A percentile compares a stretch with the other conserved stretches of the same genome.
These are phyloP conservation scores for Parascotia fuliginaria DNA, from an alignment of 2,888 invertebrate species.

Conservation along the genomic window DNA sequence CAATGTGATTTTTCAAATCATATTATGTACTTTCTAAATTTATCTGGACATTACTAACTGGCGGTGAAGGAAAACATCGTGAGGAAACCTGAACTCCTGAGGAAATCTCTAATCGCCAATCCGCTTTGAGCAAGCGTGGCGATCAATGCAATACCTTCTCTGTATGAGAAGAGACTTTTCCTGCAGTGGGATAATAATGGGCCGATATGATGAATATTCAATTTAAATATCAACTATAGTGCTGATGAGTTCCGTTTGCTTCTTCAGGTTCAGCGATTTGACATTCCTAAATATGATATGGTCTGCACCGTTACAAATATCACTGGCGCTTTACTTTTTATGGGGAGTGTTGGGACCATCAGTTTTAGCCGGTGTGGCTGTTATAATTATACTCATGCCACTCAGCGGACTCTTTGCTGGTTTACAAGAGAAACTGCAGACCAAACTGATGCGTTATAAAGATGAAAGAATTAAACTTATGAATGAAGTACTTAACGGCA, in stretches of 20 bases:
- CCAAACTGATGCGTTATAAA: conserved; percentile 93
- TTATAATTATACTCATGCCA: conserved; percentile 95
- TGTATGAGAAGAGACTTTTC: too few relatives aligned
- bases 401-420: conserved; percentile 92
- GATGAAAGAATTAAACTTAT: conserved; percentile 94
- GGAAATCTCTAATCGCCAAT: too few relatives aligned
- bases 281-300: conserved; percentile 92
- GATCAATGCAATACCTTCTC: too few relatives aligned
- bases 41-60: too few relatives aligned
- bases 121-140: too few relatives aligned
- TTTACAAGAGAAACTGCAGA: conserved; percentile 89
- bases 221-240: too few relatives aligned
- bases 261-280: conserved; percentile 88
- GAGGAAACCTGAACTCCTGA: too few relatives aligned
- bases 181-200: too few relatives aligned
- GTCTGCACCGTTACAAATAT: conserved; percentile 94
- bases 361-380: conserved; percentile 93
- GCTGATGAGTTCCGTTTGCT: not conserved
- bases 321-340: conserved; percentile 90
- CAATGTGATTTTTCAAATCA: too few relatives aligned
- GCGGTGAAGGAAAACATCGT: too few relatives aligned
- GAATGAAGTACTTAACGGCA: conserved; percentile 94
- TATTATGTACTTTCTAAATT: too few relatives aligned
- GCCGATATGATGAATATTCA: too few relatives aligned
- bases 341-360: conserved; percentile 91